A percentile compares a stretch with the other conserved stretches of the same genome.
These are phyloP conservation scores for Clivina fossor DNA, from an alignment of 2,888 invertebrate species.

Conservation along the genomic window DNA sequence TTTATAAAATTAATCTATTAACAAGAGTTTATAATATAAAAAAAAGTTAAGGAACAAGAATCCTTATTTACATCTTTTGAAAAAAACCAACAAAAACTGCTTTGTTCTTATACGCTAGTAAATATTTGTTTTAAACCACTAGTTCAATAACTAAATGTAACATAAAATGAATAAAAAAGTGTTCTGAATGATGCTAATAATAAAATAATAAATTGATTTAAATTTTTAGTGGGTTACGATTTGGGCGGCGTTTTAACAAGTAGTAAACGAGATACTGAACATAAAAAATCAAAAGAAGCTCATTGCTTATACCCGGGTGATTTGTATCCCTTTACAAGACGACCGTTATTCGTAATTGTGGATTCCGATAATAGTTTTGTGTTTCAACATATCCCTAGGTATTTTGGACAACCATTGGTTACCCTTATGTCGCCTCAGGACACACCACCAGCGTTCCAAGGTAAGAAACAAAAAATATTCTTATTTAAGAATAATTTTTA, in stretches of 20 bases:
- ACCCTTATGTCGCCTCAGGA: slow-evolving; percentile 93
- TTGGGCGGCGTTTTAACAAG: slow-evolving; percentile 88
- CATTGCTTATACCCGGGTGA: slow-evolving; percentile 92
- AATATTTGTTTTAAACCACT: too few species aligned
- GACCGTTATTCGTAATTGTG: slow-evolving; percentile 89
- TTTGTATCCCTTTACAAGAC: slow-evolving; percentile 87
- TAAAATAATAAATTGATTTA: too few species aligned
- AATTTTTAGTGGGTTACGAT: slow-evolving; percentile 78
- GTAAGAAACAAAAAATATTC: slow-evolving; percentile 53
- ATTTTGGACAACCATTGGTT: slow-evolving; percentile 92
- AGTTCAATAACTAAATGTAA: too few species aligned
- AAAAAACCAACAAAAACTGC: too few species aligned
- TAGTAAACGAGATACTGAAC: slow-evolving; percentile 73
- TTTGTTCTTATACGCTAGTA: too few species aligned
- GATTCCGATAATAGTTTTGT: slow-evolving; percentile 95
- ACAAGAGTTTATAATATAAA: too few species aligned
- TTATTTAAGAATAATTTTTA: neutral
- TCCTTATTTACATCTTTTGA: too few species aligned
- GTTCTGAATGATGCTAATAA: too few species aligned
- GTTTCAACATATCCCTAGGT: slow-evolving; percentile 84
- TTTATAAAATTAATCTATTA: too few species aligned
- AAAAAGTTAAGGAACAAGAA: too few species aligned
- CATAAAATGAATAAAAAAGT: too few species aligned
- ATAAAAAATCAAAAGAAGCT: slow-evolving; percentile 64
- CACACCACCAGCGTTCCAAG: slow-evolving; percentile 80